Evolutionary conservation across 2,113 vertebrate species (phyloP), one percentile per base, ranked within the genome.

Genomic region (Stegostoma tigrinum): DNA sequence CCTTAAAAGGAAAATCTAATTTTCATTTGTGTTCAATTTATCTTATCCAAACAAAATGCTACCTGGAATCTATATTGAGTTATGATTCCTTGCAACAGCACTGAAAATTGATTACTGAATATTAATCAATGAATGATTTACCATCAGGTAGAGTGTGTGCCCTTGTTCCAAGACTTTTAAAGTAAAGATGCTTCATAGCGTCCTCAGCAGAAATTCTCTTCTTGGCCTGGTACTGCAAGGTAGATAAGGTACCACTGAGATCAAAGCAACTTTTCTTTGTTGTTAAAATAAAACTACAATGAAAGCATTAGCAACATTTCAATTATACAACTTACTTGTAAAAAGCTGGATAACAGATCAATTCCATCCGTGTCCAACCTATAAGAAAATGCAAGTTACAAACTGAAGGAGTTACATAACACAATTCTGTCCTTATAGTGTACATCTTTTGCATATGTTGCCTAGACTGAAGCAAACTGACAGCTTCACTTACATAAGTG

Each of bases 351-450:
- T 98, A 99, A 98, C 97, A 99, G 97, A 96, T 99, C 99, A 95
- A 99, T 99, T 97, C 99, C 99, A 97, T 99, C 99, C 0, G 98
- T 97, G 96, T 99, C 99, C 97, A 99, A 97, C 97, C 99, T 99
- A 97, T 96, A 97, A 97, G 61, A 96, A 97, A 83, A 96, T 95
- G 95, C 66, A 93, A 1, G 0, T 42, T 96, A 45, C 19, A 2
- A 95, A 27, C 52, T 72, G 38, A 95, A 34, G 24, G 42, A 27
- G 67, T 72, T 95, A 95, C n/a, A 95, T 30, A 21, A 52, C 6
- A 21, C 38, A 70, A 2, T 68, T 21, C 21, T 24, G n/a, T 45
- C 10, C n/a, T 67, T 42, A 24, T 27, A 45, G n/a, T 45, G 91
- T 34, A 61, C 24, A 90, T 61, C 52, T 90, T 75, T 90, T 90